Conservation (phyloP, 23 tunicate species). For the Ciona savignyi region DNA sequence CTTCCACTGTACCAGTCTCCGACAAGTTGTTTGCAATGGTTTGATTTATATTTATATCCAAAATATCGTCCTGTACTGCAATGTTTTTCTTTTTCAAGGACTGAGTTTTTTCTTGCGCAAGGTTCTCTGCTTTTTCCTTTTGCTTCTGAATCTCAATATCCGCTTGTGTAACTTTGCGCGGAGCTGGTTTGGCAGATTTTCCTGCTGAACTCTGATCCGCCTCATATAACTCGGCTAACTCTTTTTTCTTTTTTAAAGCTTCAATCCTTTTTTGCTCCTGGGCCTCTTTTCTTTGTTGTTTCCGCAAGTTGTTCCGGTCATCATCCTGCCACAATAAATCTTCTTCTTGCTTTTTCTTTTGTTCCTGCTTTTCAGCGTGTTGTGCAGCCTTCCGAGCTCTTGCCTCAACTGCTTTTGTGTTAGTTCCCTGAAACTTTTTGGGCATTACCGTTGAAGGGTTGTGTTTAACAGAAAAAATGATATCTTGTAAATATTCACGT, state of each 20-base stretch:
- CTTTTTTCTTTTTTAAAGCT: slow-evolving; percentile 57
- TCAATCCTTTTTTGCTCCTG: slow-evolving; percentile 63
- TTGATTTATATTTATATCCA: slow-evolving; percentile 67
- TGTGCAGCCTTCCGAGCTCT: slow-evolving; percentile 68
- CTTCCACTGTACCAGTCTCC: slow-evolving; percentile 42
- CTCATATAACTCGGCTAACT: slow-evolving; percentile 58
- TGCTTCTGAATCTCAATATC: slow-evolving; percentile 28
- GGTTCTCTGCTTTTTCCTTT: slow-evolving; percentile 27
- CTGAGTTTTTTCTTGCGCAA: slow-evolving; percentile 10
- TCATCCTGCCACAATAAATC: slow-evolving; percentile 88
- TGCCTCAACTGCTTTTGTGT: slow-evolving; percentile 88
- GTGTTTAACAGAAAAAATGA: too few relatives aligned
- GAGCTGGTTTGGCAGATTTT: slow-evolving; percentile 35
- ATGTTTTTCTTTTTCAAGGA: slow-evolving; percentile 34
- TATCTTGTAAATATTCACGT: too few relatives aligned
- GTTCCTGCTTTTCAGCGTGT: slow-evolving; percentile 30
- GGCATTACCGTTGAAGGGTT: too few relatives aligned
- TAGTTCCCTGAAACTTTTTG: slow-evolving; percentile 80
- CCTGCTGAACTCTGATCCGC: slow-evolving; percentile 52
- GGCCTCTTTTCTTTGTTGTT: slow-evolving; percentile 74
- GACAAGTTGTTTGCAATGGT: slow-evolving; percentile 22
- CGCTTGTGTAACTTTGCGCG: slow-evolving; percentile 64
- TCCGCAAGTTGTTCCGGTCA: slow-evolving; percentile 47
- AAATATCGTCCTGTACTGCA: slow-evolving; percentile 22
- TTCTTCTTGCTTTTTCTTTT: slow-evolving; percentile 54